A percentile compares a stretch with the other conserved stretches of the same genome.
These are phyloP conservation scores for Zeus faber DNA, from an alignment of 2,113 vertebrate species.

Conservation along the genomic window DNA sequence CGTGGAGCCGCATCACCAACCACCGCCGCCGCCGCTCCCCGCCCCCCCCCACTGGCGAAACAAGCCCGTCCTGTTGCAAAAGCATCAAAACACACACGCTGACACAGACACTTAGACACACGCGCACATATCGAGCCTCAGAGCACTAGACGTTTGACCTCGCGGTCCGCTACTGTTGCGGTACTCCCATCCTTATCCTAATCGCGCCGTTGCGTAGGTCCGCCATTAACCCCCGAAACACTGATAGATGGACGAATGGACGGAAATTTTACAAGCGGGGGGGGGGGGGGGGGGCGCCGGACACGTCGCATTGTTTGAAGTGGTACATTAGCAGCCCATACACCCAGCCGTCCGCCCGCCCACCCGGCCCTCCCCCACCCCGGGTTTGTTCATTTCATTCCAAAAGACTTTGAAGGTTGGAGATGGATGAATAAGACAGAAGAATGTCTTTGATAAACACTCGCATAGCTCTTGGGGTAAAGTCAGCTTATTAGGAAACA, in stretches of 20 bases:
- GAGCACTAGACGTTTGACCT: constrained; percentile 51
- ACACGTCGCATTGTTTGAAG: background rate
- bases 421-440: constrained; percentile 53
- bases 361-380: background rate
- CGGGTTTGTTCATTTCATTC: constrained; percentile 31
- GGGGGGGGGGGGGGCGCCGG: too few relatives aligned
- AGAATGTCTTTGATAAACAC: constrained; percentile 71
- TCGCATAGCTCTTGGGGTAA: constrained; percentile 37
- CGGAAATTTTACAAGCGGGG: background rate
- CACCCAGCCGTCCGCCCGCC: background rate
- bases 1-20: background rate
- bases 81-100: constrained; percentile 10
- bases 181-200: constrained; percentile 50
- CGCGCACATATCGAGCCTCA: constrained; percentile 20
- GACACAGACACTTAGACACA: constrained; percentile 3
- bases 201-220: constrained; percentile 31
- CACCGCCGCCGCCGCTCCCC: too few relatives aligned
- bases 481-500: constrained; percentile 53
- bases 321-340: background rate
- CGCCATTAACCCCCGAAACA: constrained; percentile 12
- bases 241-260: too few relatives aligned
- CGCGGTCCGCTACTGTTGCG: constrained; percentile 45
- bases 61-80: too few relatives aligned
- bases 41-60: background rate
- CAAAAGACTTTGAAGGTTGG: constrained; percentile 30